These are phyloP conservation scores for Echinarachnius parma DNA, from an alignment of 53 echinoderm and acorn worm species.

Conservation along the genomic window DNA sequence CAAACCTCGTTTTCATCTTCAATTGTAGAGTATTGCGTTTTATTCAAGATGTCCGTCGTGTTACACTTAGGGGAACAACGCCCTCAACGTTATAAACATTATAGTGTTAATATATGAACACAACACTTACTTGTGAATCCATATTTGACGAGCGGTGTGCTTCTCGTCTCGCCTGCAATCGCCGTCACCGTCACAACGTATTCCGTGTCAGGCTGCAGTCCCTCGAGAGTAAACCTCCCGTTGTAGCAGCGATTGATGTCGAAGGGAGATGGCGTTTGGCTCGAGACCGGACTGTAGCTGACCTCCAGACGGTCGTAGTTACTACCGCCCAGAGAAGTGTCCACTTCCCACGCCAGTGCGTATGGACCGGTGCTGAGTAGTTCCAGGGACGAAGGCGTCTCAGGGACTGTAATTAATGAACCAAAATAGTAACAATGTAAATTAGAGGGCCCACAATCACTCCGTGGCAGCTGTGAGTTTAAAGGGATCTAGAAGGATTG, in stretches of 20 bases:
- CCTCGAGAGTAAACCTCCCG: constrained; percentile 42
- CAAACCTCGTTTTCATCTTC: too few species aligned
- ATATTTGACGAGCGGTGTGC: constrained; percentile 11
- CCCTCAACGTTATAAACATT: too few species aligned
- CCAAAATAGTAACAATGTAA: too few species aligned
- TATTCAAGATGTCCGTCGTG: too few species aligned
- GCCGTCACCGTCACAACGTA: constrained; percentile 50
- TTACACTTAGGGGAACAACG: too few species aligned
- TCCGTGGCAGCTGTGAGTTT: too few species aligned
- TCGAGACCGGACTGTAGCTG: constrained; percentile 29
- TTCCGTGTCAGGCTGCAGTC: constrained; percentile 44
- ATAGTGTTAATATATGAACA: too few species aligned
- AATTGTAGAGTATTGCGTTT: too few species aligned
- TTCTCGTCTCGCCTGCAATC: constrained; percentile 18
- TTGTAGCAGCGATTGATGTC: constrained; percentile 32
- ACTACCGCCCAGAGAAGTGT: constrained; percentile 10
- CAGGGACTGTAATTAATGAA: constrained; percentile 1
- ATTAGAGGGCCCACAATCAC: too few species aligned
- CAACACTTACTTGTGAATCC: constrained; percentile 31
- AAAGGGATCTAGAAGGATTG: too few species aligned
- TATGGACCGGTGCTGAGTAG: constrained; percentile 10
- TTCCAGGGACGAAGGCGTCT: not conserved
- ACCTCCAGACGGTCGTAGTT: constrained; percentile 33
- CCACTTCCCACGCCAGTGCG: constrained; percentile 27
- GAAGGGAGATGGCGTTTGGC: constrained; percentile 20